Conservation (phyloP, 2,797 vertebrate species). For the Acrocephalus scirpaceus region DNA sequence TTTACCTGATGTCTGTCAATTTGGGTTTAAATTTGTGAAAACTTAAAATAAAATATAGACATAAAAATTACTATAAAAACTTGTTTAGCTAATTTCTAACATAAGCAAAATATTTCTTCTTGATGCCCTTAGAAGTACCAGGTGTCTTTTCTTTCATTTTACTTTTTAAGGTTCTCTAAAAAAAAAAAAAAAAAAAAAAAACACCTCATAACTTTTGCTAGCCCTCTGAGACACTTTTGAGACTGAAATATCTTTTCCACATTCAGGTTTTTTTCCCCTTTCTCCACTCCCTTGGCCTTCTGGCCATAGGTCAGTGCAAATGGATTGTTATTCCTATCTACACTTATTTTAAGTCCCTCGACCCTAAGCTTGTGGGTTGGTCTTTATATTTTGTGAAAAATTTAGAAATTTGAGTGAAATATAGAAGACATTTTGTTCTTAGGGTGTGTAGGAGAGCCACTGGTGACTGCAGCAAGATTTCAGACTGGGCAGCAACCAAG, state of each 20-base stretch:
- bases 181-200: not conserved
- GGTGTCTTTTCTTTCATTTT: not conserved
- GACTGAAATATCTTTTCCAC: not conserved
- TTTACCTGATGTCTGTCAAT: not conserved
- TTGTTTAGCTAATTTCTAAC: not conserved
- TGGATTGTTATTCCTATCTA: not conserved
- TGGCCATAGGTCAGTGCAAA: not conserved
- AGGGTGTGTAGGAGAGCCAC: too few relatives aligned
- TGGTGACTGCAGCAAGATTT: not conserved
- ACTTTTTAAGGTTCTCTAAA: not conserved
- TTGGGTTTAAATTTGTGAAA: not conserved
- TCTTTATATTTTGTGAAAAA: not conserved
- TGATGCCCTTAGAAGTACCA: fast-evolving
- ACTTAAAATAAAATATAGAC: not conserved
- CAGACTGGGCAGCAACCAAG: not conserved
- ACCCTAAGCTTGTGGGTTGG: fast-evolving
- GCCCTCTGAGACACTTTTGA: not conserved
- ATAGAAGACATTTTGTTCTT: not conserved
- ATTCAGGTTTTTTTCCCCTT: not conserved
- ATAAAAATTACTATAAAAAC: not conserved
- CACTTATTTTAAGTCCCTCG: not conserved
- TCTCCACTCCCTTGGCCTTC: not conserved
- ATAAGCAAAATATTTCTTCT: fast-evolving
- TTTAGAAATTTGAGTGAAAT: not conserved
- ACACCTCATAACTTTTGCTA: not conserved